phyloP scores from a whole-genome alignment of 2,113 vertebrate genomes.

The Sylvilagus bachmani region DNA sequence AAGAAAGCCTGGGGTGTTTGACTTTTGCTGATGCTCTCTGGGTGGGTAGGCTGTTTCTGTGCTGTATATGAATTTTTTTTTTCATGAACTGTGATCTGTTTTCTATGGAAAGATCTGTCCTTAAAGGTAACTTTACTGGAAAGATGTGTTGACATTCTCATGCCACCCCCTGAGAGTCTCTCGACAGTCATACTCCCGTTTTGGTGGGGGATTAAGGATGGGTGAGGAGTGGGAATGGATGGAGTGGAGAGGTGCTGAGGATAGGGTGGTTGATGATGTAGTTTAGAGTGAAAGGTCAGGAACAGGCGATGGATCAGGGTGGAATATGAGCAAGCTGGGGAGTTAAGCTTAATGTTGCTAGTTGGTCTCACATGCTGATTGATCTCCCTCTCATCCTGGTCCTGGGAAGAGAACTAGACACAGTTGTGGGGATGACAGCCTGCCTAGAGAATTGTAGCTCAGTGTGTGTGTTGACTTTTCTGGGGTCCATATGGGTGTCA shows the following conservation, averaged over 20 bases:
- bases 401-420: background rate
- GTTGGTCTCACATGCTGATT: rapidly evolving
- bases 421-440: background rate
- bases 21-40: background rate
- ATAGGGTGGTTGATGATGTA: no score
- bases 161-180: background rate
- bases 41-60: background rate
- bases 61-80: background rate
- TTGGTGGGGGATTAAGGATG: background rate
- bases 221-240: background rate
- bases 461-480: background rate
- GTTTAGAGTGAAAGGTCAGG: background rate
- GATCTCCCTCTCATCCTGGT: background rate
- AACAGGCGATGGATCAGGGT: background rate
- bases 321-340: background rate
- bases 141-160: background rate
- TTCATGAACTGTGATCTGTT: background rate
- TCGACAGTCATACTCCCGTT: background rate
- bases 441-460: background rate
- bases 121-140: background rate
- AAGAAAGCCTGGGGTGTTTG: background rate
- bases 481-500: background rate
- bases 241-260: background rate
- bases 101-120: background rate
- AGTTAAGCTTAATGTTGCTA: background rate